Evolutionary conservation across 2,888 invertebrate genomes (phyloP).

Genomic region (Vanessa cardui): DNA sequence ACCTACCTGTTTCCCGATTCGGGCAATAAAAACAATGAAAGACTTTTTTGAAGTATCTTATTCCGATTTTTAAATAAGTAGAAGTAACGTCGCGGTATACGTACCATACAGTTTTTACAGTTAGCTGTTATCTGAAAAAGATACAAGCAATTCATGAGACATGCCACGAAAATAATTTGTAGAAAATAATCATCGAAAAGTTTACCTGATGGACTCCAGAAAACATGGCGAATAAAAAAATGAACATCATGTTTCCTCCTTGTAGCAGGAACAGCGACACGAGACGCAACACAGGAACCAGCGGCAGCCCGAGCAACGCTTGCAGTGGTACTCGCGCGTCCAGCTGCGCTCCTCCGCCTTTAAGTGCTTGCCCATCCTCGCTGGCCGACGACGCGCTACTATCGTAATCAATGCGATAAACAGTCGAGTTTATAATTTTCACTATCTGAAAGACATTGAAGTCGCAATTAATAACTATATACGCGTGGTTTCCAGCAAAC

Average conservation of each 20-base stretch:
- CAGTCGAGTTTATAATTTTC: slow-evolving; percentile 9
- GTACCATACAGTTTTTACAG: slow-evolving; percentile 72
- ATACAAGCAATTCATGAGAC: neutral
- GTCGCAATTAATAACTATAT: too few species aligned
- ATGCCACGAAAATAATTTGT: neutral
- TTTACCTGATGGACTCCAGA: slow-evolving; percentile 5
- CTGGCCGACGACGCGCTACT: slow-evolving; percentile 39
- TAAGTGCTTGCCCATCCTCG: slow-evolving; percentile 54
- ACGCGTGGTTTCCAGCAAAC: too few species aligned
- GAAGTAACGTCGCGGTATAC: slow-evolving; percentile 26
- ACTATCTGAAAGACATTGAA: too few species aligned
- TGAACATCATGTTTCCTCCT: slow-evolving; percentile 29
- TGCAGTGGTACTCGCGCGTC: slow-evolving; percentile 60
- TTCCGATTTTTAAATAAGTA: neutral
- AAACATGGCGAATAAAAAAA: slow-evolving; percentile 45
- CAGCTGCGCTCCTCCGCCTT: slow-evolving; percentile 39
- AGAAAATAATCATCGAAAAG: slow-evolving; percentile 15
- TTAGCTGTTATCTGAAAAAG: slow-evolving; percentile 55
- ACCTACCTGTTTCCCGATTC: too few species aligned
- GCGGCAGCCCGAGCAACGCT: slow-evolving; percentile 50
- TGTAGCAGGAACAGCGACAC: slow-evolving; percentile 52
- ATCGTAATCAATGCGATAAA: slow-evolving; percentile 22
- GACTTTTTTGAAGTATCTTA: neutral
- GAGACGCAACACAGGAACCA: slow-evolving; percentile 56
- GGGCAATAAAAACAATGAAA: too few species aligned